Evolutionary conservation across 2,113 vertebrate genomes (phyloP), one percentile per base, ranked within the genome.

Genomic region (Lophura nycthemera): DNA sequence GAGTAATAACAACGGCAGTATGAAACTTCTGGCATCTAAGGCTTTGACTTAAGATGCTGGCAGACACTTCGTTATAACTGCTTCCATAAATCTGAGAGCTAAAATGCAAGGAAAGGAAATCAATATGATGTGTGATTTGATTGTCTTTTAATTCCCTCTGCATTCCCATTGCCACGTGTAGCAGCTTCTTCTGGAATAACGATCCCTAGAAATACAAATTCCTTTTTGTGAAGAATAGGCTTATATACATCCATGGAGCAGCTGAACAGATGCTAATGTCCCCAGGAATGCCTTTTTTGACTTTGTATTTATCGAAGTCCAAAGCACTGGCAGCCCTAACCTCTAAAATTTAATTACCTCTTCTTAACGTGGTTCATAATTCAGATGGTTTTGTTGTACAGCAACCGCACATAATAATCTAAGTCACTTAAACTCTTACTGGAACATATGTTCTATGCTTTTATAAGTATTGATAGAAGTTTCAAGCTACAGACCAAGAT

Each of bases 381-480:
- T 96, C 73, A 78, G 57, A 22, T 32, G 59, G 63, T 75, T 95
- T 93, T 95, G 73, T 15, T 86, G 73, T 93, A 94, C 86, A 93
- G 94, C 83, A 96, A 61, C 86, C 90, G 38, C 94, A 85, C 81
- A 70, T 72, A 96, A 88, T 86, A 88, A 95, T 80, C 74, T 63
- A 69, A 90, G 93, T 82, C 83, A 78, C 77, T 95, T 90, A 88
- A 88, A 80, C 90, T 63, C 86, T 92, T 83, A 30, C 76, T 9
- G 43, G 90, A 95, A 83, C 21, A 61, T 86, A 60, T 45, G 32
- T 38, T 83, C 77, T 66, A 77, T 59, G 42, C 54, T 94, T 93
- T 90, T 86, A 54, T 90, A 91, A 93, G 69, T 83, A 96, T 93
- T 88, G 93, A 95, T 78, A 81, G 38, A 42, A 78, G 22, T 71